Percentiles rank a stretch among this genome's conserved stretches.
Evolutionary conservation across 1,140 invertebrate species (phyloP).

Genomic region (Zaprionus vittiger): DNA sequence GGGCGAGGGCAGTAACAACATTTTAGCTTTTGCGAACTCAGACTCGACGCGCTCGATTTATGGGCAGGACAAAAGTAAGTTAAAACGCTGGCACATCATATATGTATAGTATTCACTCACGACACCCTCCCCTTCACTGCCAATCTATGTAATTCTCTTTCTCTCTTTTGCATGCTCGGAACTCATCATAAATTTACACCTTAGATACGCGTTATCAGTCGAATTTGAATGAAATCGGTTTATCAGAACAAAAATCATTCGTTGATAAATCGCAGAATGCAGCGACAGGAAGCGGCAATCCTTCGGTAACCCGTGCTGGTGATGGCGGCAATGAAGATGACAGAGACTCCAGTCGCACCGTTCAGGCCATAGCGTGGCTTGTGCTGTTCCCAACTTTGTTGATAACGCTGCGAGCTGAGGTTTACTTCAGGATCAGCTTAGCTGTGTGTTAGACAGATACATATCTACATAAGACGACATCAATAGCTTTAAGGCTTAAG

Average conservation of each 20-base stretch:
- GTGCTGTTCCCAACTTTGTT: constrained; percentile 40
- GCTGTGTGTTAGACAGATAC: constrained; percentile 57
- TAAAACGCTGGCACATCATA: constrained; percentile 13
- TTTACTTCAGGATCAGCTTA: constrained; percentile 48
- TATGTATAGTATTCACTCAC: background rate
- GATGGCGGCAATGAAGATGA: constrained; percentile 35
- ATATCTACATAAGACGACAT: constrained; percentile 38
- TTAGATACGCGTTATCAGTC: constrained; percentile 88
- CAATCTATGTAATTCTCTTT: constrained; percentile 47
- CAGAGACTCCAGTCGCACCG: constrained; percentile 35
- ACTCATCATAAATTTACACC: constrained; percentile 24
- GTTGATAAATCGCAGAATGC: constrained; percentile 84
- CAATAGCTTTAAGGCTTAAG: constrained; percentile 49
- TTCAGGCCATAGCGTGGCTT: constrained; percentile 57
- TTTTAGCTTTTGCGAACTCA: constrained; percentile 49
- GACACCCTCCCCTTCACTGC: constrained; percentile 23
- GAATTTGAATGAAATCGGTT: constrained; percentile 89
- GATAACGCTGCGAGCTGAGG: constrained; percentile 38
- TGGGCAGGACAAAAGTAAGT: constrained; percentile 73
- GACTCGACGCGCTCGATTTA: constrained; percentile 67
- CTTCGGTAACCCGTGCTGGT: constrained; percentile 68
- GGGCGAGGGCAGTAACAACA: constrained; percentile 54
- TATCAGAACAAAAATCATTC: constrained; percentile 89
- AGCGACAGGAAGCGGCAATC: constrained; percentile 74
- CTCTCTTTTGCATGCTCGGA: constrained; percentile 50